Conservation (phyloP, 2,113 vertebrate species). For the Calypte anna region DNA sequence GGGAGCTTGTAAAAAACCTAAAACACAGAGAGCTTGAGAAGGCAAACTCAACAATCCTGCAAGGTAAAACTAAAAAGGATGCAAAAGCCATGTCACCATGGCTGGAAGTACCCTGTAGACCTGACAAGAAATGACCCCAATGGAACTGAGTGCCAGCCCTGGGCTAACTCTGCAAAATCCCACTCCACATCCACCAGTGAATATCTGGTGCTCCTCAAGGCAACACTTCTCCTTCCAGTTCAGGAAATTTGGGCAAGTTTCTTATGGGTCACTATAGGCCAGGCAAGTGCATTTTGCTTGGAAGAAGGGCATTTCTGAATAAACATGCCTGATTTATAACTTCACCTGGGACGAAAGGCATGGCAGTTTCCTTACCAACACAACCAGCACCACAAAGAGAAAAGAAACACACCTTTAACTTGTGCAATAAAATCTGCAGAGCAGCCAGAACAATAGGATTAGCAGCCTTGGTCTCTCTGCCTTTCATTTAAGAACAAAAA, state of each 20-base stretch:
- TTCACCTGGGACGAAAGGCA: neutral
- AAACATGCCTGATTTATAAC: neutral
- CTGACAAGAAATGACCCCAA: neutral
- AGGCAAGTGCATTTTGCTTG: neutral
- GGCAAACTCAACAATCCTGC: neutral
- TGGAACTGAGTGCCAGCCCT: accelerated
- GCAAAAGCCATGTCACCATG: accelerated
- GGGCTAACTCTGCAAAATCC: neutral
- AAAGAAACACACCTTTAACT: neutral
- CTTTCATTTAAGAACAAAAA: neutral
- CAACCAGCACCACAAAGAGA: neutral
- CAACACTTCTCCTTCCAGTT: neutral
- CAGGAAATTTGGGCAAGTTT: neutral
- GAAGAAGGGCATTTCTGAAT: neutral
- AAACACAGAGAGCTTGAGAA: neutral
- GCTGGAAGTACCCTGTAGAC: neutral
- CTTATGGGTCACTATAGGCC: neutral
- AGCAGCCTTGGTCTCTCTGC: neutral
- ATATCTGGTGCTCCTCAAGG: accelerated
- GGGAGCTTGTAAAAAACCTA: neutral
- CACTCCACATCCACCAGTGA: accelerated
- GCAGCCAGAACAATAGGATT: neutral
- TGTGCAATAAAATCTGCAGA: neutral
- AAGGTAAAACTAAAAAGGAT: neutral
- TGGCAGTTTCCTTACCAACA: neutral